Evolutionary conservation across 1,140 invertebrate species (phyloP).

Genomic region (Drosophila biarmipes): DNA sequence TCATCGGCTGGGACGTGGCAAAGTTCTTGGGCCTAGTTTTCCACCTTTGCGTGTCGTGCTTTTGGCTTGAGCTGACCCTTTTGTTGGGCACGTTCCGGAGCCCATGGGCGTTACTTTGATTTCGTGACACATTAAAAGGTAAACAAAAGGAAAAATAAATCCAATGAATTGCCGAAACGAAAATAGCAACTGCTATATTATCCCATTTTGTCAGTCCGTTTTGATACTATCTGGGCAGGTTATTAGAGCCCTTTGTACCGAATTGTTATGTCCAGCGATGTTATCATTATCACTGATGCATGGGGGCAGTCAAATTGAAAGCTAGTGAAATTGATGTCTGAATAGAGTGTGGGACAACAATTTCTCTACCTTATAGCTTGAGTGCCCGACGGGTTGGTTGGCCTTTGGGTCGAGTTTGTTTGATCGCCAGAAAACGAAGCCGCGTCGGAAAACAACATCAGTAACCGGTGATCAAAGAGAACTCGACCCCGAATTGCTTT

Average conservation of each 20-base stretch:
- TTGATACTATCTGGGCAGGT: slow-evolving; percentile 45
- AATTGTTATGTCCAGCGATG: slow-evolving; percentile 8
- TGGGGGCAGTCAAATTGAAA: slow-evolving; percentile 70
- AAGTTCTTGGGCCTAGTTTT: slow-evolving; percentile 16
- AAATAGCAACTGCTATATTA: slow-evolving; percentile 36
- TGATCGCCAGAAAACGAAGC: slow-evolving; percentile 53
- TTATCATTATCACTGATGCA: slow-evolving; percentile 38
- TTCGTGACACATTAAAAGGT: slow-evolving; percentile 53
- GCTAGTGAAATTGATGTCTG: slow-evolving; percentile 68
- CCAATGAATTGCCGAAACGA: slow-evolving; percentile 63
- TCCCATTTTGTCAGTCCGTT: slow-evolving; percentile 23
- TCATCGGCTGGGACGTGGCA: slow-evolving; percentile 60
- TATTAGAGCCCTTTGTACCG: slow-evolving; percentile 39
- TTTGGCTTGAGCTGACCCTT: slow-evolving; percentile 60
- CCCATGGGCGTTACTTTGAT: slow-evolving; percentile 62
- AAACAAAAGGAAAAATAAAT: slow-evolving; percentile 25
- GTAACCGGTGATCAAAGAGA: slow-evolving; percentile 51
- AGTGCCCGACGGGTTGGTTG: slow-evolving; percentile 9
- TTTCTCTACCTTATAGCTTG: slow-evolving; percentile 75
- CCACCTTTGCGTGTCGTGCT: slow-evolving; percentile 49
- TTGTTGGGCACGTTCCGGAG: slow-evolving; percentile 51
- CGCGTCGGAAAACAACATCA: slow-evolving; percentile 28
- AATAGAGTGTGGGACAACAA: slow-evolving; percentile 43
- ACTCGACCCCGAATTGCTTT: slow-evolving; percentile 9
- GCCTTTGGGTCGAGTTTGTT: slow-evolving; percentile 31